These are phyloP conservation scores for Thalassophryne amazonica DNA, from an alignment of 2,797 vertebrate species.

Conservation along the genomic window DNA sequence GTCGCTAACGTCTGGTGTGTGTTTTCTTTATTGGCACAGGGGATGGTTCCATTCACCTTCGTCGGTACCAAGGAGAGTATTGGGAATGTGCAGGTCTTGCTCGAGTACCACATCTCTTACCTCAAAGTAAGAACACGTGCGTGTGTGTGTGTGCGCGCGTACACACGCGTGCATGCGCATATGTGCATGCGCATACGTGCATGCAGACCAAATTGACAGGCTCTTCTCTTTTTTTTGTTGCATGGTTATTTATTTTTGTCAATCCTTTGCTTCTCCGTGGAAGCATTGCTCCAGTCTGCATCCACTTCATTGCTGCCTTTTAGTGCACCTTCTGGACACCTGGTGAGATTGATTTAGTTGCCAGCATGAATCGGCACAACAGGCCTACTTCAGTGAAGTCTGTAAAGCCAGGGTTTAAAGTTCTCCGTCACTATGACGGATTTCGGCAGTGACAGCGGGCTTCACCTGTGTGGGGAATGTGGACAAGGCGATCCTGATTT, in stretches of 20 bases:
- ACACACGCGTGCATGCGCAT: not conserved
- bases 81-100: slow-evolving; percentile 93
- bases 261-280: not conserved
- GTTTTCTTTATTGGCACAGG: slow-evolving; percentile 77
- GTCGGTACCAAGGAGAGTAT: slow-evolving; percentile 98
- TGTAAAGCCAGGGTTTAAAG: too few species aligned
- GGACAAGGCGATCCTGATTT: too few species aligned
- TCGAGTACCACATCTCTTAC: slow-evolving; percentile 98
- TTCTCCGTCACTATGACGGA: too few species aligned
- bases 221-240: slow-evolving; percentile 8
- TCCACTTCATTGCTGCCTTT: not conserved
- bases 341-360: not conserved
- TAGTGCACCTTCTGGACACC: not conserved
- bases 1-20: slow-evolving; percentile 42
- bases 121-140: slow-evolving; percentile 84
- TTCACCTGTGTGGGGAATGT: too few species aligned
- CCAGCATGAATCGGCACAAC: not conserved
- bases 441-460: too few species aligned
- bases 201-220: too few species aligned
- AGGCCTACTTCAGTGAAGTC: too few species aligned
- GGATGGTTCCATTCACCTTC: slow-evolving; percentile 98
- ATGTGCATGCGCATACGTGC: not conserved
- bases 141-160: not conserved
- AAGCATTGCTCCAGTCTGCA: not conserved
- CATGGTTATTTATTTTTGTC: not conserved